A percentile compares a stretch with the other conserved stretches of the same genome.
These are phyloP conservation scores for Urocynchramus pylzowi DNA, from an alignment of 2,113 vertebrate species.

Conservation along the genomic window DNA sequence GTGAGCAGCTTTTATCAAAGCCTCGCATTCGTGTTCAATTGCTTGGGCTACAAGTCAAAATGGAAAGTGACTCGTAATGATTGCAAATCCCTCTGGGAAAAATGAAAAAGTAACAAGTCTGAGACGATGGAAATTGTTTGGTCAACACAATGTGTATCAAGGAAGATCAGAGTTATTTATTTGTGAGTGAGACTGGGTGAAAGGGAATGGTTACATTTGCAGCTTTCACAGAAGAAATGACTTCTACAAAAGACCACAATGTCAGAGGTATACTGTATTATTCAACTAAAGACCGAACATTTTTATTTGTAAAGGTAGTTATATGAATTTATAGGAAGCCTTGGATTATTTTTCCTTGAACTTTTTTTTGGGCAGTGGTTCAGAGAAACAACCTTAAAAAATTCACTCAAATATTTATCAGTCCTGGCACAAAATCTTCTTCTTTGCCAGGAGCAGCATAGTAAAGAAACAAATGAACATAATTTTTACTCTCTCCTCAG, in stretches of 20 bases:
- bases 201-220: background rate
- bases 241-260: background rate
- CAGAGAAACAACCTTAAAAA: conserved; percentile 1
- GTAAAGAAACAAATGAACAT: background rate
- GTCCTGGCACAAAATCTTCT: background rate
- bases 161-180: background rate
- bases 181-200: background rate
- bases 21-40: background rate
- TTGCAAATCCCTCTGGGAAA: conserved; percentile 7
- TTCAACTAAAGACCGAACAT: background rate
- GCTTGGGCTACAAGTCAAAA: conserved; percentile 13
- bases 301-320: background rate
- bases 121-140: background rate
- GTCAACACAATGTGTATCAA: background rate
- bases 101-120: background rate
- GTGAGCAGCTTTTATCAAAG: background rate
- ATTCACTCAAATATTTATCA: background rate
- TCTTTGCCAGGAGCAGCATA: background rate
- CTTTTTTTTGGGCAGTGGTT: background rate
- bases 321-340: background rate
- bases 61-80: background rate
- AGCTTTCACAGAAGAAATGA: background rate
- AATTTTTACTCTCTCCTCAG: background rate
- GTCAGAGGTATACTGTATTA: background rate
- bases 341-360: background rate